Conservation (phyloP, 1,140 invertebrate genomes). For the Zaprionus tsacasi region DNA sequence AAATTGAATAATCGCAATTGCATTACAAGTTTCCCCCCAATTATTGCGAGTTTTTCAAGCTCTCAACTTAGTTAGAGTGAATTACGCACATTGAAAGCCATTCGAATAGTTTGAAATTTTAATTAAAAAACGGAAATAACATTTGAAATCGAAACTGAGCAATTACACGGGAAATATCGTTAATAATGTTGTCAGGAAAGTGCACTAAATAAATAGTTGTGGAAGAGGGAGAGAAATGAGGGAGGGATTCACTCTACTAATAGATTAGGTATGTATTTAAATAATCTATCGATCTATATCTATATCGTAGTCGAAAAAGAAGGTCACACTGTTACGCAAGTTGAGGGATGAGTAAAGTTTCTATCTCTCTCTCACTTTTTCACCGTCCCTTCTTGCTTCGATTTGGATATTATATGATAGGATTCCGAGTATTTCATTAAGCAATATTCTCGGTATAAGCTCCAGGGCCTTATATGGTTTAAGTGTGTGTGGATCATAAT, state of each 20-base stretch:
- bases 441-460: slow-evolving; percentile 16
- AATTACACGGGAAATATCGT: background rate
- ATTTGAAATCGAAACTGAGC: background rate
- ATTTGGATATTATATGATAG: slow-evolving; percentile 9
- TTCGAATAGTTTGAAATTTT: slow-evolving; percentile 22
- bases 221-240: background rate
- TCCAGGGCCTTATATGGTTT: slow-evolving; percentile 22
- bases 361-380: background rate
- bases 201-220: too few species aligned
- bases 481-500: slow-evolving; percentile 22
- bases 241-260: background rate
- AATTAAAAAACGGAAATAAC: slow-evolving; percentile 36
- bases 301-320: too few species aligned
- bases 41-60: slow-evolving; percentile 39
- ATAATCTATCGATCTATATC: too few species aligned
- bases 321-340: too few species aligned
- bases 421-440: slow-evolving; percentile 28
- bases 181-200: slow-evolving; percentile 1
- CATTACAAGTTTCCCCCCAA: slow-evolving; percentile 20
- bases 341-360: too few species aligned
- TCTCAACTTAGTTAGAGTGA: slow-evolving; percentile 60
- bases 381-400: background rate
- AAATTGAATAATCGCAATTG: slow-evolving; percentile 46
- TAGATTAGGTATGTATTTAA: background rate
- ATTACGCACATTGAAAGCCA: slow-evolving; percentile 49